Conservation (phyloP, 2,888 invertebrate species). For the Epiblema foenella region DNA sequence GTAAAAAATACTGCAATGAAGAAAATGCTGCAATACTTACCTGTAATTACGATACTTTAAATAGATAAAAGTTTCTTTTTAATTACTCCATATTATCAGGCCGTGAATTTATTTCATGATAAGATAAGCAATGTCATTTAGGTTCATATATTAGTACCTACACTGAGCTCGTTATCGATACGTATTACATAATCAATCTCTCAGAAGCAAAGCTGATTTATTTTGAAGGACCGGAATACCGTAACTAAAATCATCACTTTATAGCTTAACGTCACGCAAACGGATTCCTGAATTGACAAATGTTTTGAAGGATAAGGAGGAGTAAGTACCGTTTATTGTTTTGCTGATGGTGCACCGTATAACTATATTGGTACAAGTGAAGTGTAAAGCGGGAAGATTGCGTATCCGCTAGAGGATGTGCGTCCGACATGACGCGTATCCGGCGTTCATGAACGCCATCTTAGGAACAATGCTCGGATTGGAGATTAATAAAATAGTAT, state of each 20-base stretch:
- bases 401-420: slow-evolving; percentile 72
- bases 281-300: too few species aligned
- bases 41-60: slow-evolving; percentile 34
- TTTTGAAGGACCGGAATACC: slow-evolving; percentile 66
- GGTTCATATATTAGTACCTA: slow-evolving; percentile 43
- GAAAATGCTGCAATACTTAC: slow-evolving; percentile 15
- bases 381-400: slow-evolving; percentile 71
- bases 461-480: slow-evolving; percentile 60
- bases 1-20: slow-evolving; percentile 2
- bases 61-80: slow-evolving; percentile 26
- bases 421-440: slow-evolving; percentile 77
- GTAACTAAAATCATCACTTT: too few species aligned
- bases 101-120: slow-evolving; percentile 15
- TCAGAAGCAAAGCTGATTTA: slow-evolving; percentile 64
- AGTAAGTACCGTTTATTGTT: slow-evolving; percentile 61
- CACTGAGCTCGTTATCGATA: slow-evolving; percentile 59
- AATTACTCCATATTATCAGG: slow-evolving; percentile 15
- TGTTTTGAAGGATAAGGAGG: too few species aligned
- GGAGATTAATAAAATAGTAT: slow-evolving; percentile 55
- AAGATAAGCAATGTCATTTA: slow-evolving; percentile 51
- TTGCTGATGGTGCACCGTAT: slow-evolving; percentile 53
- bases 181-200: slow-evolving; percentile 69
- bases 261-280: too few species aligned
- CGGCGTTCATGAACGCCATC: slow-evolving; percentile 65
- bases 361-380: slow-evolving; percentile 49